Evolutionary conservation across 2,113 vertebrate species (phyloP).

Genomic region (Vombatus ursinus): DNA sequence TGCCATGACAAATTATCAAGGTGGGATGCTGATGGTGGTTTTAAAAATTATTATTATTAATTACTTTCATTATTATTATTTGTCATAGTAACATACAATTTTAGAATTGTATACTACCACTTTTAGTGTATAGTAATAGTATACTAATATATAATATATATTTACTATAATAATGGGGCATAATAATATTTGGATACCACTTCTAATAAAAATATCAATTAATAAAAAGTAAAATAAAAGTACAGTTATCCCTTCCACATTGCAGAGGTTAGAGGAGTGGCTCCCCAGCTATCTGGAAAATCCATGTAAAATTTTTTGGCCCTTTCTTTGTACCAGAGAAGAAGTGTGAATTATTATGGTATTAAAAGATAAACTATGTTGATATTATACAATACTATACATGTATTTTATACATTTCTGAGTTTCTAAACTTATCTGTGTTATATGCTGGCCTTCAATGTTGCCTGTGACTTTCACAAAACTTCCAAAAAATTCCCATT

Average conservation of each 20-base stretch:
- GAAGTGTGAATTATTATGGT: neutral
- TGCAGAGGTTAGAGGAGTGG: neutral
- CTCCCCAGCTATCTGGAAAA: neutral
- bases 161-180: neutral
- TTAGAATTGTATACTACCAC: neutral
- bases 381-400: neutral
- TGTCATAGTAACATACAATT: neutral
- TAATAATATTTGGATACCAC: neutral
- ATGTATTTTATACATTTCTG: neutral
- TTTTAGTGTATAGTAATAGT: neutral
- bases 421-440: neutral
- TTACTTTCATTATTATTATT: neutral
- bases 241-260: neutral
- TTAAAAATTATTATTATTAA: neutral
- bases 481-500: neutral
- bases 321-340: neutral
- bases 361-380: neutral
- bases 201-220: slow-evolving; percentile 10
- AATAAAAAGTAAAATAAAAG: slow-evolving; percentile 3
- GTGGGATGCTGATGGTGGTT: neutral
- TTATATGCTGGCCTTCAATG: neutral
- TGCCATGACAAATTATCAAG: neutral
- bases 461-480: neutral
- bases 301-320: neutral
- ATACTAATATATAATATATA: neutral